Evolutionary conservation across 1,140 invertebrate species (phyloP).

Genomic region (Zaprionus inermis): DNA sequence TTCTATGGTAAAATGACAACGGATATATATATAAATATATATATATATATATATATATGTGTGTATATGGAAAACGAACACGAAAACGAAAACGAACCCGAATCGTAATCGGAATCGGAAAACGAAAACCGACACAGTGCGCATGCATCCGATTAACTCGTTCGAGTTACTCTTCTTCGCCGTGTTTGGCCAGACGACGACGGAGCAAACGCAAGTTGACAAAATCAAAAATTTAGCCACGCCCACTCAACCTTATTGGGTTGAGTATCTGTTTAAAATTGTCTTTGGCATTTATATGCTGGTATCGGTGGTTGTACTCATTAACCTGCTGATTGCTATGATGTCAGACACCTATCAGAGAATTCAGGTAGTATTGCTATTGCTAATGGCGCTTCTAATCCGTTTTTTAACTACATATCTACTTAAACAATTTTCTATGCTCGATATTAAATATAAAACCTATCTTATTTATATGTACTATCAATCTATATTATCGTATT

Average conservation of each 20-base stretch:
- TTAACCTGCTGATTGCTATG: slow-evolving; percentile 99
- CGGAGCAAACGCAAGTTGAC: slow-evolving; percentile 89
- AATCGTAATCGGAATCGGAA: slow-evolving; percentile 19
- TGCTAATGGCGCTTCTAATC: slow-evolving; percentile 68
- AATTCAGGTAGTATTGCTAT: slow-evolving; percentile 91
- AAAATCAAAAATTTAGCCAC: slow-evolving; percentile 84
- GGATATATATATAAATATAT: neutral
- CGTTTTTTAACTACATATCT: slow-evolving; percentile 15
- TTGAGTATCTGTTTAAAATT: slow-evolving; percentile 91
- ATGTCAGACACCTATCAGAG: slow-evolving; percentile 99
- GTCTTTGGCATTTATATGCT: slow-evolving; percentile 97
- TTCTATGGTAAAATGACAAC: slow-evolving; percentile 1
- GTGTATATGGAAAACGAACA: slow-evolving; percentile 14
- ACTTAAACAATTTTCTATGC: slow-evolving; percentile 25
- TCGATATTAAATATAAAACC: slow-evolving; percentile 3
- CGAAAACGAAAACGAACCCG: slow-evolving; percentile 2
- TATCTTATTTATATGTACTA: slow-evolving; percentile 18
- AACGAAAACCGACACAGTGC: slow-evolving; percentile 89
- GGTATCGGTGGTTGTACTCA: slow-evolving; percentile 98
- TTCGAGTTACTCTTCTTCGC: slow-evolving; percentile 99
- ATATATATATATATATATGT: too few species aligned
- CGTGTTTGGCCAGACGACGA: slow-evolving; percentile 98
- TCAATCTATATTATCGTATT: slow-evolving; percentile 18
- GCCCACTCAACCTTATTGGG: slow-evolving; percentile 89
- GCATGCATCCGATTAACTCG: slow-evolving; percentile 94